A percentile compares a stretch with the other conserved stretches of the same genome.
Conservation (phyloP, 1,140 invertebrate species). For the Rhysida immarginata region DNA sequence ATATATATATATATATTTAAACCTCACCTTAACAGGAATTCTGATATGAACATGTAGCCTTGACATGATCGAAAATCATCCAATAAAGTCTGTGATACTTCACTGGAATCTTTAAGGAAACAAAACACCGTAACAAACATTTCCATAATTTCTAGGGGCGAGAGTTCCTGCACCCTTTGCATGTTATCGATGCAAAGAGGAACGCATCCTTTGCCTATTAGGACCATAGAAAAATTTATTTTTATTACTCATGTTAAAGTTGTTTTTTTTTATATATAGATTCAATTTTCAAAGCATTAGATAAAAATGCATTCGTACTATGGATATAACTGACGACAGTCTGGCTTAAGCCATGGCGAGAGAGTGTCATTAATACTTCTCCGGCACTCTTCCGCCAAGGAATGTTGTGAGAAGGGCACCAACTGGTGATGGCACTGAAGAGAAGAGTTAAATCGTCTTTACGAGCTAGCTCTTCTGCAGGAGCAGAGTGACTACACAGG, state of each 20-base stretch:
- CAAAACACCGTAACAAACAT: conserved; percentile 98
- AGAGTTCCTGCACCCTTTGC: conserved; percentile 72
- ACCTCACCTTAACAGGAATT: conserved; percentile 76
- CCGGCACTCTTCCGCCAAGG: conserved; percentile 94
- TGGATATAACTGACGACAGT: conserved; percentile 93
- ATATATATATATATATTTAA: neutral
- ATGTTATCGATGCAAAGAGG: conserved; percentile 91
- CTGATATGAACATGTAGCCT: conserved; percentile 85
- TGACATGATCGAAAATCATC: conserved; percentile 91
- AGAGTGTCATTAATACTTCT: conserved; percentile 89
- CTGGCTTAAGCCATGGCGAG: conserved; percentile 78
- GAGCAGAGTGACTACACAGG: conserved; percentile 76
- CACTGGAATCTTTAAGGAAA: conserved; percentile 96
- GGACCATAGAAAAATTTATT: conserved; percentile 19
- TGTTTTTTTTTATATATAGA: no score
- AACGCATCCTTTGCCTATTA: conserved; percentile 86
- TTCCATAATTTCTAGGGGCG: conserved; percentile 88
- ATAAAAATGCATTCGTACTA: conserved; percentile 54
- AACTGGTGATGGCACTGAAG: conserved; percentile 91
- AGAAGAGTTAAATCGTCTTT: conserved; percentile 91
- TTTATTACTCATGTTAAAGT: no score
- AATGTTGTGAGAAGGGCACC: conserved; percentile 78
- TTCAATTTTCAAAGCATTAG: no score
- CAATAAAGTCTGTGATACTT: conserved; percentile 79
- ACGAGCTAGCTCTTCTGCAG: conserved; percentile 86